A percentile compares a stretch with the other conserved stretches of the same genome.
phyloP scores from a whole-genome alignment of 1,140 invertebrate genomes.

The Conus ventricosus region DNA sequence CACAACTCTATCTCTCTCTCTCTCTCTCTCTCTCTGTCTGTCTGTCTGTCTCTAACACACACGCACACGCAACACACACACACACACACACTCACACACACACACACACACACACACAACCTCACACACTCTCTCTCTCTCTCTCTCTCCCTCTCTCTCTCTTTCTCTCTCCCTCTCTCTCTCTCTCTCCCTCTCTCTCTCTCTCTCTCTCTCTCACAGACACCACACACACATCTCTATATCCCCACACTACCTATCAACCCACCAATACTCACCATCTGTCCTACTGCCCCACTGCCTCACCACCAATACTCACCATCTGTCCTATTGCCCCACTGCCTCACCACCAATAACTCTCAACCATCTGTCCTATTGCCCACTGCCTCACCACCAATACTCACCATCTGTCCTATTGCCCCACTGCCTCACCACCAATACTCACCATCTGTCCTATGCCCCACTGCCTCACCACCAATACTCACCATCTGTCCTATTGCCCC shows the following conservation, averaged over 20 bases:
- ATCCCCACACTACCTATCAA: too few species aligned
- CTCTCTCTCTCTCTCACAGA: background rate
- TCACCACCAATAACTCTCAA: background rate
- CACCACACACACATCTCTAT: too few species aligned
- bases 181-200: background rate
- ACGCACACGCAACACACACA: too few species aligned
- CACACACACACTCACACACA: too few species aligned
- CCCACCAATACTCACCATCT: background rate
- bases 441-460: background rate
- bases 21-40: background rate
- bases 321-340: background rate
- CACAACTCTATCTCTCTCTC: background rate
- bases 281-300: too few species aligned
- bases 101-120: too few species aligned
- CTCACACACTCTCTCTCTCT: background rate
- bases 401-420: too few species aligned
- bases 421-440: too few species aligned
- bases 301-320: background rate
- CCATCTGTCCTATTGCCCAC: background rate
- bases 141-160: background rate
- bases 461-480: background rate
- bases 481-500: background rate
- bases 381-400: too few species aligned
- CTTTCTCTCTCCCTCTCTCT: background rate
- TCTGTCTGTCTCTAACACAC: too few species aligned